phyloP scores from a whole-genome alignment of 2,888 invertebrate genomes.

The Adelognathus sp. region DNA sequence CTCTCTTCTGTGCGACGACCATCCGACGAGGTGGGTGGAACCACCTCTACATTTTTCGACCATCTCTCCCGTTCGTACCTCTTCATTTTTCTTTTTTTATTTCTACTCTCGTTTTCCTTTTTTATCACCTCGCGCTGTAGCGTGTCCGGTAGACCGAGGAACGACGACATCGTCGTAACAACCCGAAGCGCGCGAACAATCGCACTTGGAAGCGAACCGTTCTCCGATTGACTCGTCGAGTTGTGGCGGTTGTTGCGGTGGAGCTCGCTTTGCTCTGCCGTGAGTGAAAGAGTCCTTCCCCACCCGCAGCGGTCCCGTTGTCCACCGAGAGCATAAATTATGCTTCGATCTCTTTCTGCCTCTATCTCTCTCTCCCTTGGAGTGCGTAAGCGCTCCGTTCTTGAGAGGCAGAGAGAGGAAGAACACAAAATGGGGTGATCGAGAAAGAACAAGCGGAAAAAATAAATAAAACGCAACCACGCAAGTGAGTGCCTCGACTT shows the following conservation, averaged over 20 bases:
- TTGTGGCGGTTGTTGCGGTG: conserved; percentile 39
- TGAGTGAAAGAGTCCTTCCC: conserved; percentile 39
- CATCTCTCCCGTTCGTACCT: conserved; percentile 15
- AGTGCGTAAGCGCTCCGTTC: conserved; percentile 11
- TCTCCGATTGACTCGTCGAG: conserved; percentile 69
- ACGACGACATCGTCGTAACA: conserved; percentile 55
- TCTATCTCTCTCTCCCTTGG: neutral
- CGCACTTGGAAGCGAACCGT: conserved; percentile 47
- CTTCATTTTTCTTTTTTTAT: neutral
- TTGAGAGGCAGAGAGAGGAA: neutral
- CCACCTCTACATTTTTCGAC: conserved; percentile 3
- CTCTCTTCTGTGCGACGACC: conserved; percentile 12
- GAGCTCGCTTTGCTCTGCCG: conserved; percentile 5
- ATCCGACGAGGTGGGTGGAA: conserved; percentile 42
- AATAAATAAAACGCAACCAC: neutral
- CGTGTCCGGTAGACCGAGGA: conserved; percentile 31
- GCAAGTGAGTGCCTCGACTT: conserved; percentile 16
- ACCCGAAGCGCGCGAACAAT: conserved; percentile 51
- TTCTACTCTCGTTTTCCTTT: conserved; percentile 4
- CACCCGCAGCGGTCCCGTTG: conserved; percentile 30
- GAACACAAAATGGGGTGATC: neutral
- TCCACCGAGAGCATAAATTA: conserved; percentile 54
- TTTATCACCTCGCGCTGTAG: conserved; percentile 18
- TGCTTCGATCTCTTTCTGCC: conserved; percentile 20
- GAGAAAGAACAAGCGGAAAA: neutral